Evolutionary conservation across 2,797 vertebrate genomes (phyloP).

Genomic region (Siniperca obscura): DNA sequence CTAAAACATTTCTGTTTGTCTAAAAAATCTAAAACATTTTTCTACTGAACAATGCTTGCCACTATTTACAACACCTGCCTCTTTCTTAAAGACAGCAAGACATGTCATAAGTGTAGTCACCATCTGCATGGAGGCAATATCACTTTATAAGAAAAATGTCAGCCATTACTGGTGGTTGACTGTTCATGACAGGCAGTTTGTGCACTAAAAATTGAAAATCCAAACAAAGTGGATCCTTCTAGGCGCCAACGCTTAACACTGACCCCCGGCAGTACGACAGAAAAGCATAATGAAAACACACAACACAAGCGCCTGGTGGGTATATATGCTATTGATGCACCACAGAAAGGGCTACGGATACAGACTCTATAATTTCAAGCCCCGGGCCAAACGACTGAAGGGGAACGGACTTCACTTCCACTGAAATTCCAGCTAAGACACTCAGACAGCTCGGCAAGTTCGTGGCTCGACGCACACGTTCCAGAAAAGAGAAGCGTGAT

Average conservation of each 20-base stretch:
- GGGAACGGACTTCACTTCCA: slow-evolving; percentile 78
- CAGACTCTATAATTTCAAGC: slow-evolving; percentile 75
- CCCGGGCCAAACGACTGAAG: slow-evolving; percentile 74
- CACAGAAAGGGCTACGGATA: slow-evolving; percentile 57
- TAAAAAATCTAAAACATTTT: background rate
- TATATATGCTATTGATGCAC: slow-evolving; percentile 56
- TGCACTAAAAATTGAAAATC: slow-evolving; percentile 53
- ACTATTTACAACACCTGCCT: background rate
- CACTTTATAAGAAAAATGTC: slow-evolving; percentile 41
- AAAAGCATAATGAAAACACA: slow-evolving; percentile 71
- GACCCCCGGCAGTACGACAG: slow-evolving; percentile 49
- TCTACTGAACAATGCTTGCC: background rate
- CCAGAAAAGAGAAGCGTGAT: slow-evolving; percentile 66
- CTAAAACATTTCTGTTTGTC: background rate
- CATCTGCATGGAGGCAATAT: slow-evolving; percentile 34
- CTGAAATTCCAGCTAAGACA: slow-evolving; percentile 76
- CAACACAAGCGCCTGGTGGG: slow-evolving; percentile 48
- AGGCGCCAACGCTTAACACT: slow-evolving; percentile 49
- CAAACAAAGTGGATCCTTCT: slow-evolving; percentile 53
- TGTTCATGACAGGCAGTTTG: slow-evolving; percentile 47
- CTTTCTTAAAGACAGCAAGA: slow-evolving; percentile 12
- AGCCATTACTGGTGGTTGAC: slow-evolving; percentile 33
- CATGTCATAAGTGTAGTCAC: slow-evolving; percentile 28
- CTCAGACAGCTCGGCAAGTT: slow-evolving; percentile 68
- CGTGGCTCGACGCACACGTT: slow-evolving; percentile 65